Conservation (phyloP, 2,797 vertebrate genomes). For the Poeciliopsis gracilis region DNA sequence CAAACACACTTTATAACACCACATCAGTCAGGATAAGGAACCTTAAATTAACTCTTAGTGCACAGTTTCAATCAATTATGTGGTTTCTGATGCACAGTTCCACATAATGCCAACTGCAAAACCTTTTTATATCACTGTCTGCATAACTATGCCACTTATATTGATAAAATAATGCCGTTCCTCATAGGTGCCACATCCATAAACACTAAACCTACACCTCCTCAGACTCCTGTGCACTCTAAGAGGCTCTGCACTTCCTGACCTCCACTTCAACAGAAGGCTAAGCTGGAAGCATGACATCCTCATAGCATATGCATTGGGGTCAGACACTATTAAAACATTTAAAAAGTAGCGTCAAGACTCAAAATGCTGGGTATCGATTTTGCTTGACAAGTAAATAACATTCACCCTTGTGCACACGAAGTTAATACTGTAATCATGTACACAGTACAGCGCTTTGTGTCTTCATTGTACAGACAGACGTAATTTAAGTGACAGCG, state of each 20-base stretch:
- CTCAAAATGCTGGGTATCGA: not conserved
- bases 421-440: slow-evolving; percentile 19
- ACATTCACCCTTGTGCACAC: not conserved
- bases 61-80: not conserved
- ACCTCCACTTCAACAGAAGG: not conserved
- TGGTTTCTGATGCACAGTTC: not conserved
- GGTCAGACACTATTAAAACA: not conserved
- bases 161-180: slow-evolving; percentile 1
- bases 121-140: not conserved
- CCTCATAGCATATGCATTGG: not conserved
- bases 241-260: not conserved
- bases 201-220: no score
- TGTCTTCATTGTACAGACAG: slow-evolving; percentile 15
- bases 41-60: not conserved
- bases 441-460: slow-evolving; percentile 15
- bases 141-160: not conserved
- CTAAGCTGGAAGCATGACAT: not conserved
- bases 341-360: not conserved
- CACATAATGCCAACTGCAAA: not conserved
- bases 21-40: not conserved
- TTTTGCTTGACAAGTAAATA: slow-evolving; percentile 8
- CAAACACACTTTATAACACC: not conserved
- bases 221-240: not conserved
- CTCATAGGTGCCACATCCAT: not conserved
- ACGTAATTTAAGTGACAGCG: slow-evolving; percentile 25